phyloP scores from a whole-genome alignment of 2,113 vertebrate species.

The Panthera leo region DNA sequence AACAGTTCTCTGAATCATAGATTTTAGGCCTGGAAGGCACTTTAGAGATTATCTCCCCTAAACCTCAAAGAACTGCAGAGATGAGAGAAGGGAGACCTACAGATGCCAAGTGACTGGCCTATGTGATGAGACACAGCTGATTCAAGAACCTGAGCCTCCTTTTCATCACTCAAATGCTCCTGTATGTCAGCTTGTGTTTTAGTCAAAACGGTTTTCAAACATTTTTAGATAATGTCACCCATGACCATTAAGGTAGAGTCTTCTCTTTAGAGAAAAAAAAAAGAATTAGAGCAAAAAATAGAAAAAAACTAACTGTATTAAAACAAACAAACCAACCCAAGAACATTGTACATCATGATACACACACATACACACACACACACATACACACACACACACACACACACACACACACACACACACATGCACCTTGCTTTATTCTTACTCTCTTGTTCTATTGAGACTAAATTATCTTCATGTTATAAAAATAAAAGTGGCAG shows the following conservation, averaged over 20 bases:
- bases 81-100: background rate
- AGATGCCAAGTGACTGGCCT: background rate
- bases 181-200: background rate
- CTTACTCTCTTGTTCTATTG: background rate
- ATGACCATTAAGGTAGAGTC: background rate
- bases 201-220: background rate
- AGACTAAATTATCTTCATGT: conserved; percentile 15
- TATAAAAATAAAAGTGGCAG: conserved; percentile 54
- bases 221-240: background rate
- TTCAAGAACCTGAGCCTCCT: background rate
- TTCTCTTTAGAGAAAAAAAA: background rate
- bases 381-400: background rate
- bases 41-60: background rate
- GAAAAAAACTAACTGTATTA: background rate
- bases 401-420: too few relatives aligned
- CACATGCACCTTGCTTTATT: background rate
- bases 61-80: background rate
- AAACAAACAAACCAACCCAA: background rate
- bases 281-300: background rate
- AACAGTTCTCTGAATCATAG: background rate
- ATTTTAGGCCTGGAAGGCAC: background rate
- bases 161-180: background rate
- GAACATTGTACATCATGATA: background rate
- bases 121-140: background rate
- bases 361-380: too few relatives aligned